A percentile compares a stretch with the other conserved stretches of the same genome.
phyloP scores from a whole-genome alignment of 2,888 invertebrate genomes.

The Drosophila prolongata region DNA sequence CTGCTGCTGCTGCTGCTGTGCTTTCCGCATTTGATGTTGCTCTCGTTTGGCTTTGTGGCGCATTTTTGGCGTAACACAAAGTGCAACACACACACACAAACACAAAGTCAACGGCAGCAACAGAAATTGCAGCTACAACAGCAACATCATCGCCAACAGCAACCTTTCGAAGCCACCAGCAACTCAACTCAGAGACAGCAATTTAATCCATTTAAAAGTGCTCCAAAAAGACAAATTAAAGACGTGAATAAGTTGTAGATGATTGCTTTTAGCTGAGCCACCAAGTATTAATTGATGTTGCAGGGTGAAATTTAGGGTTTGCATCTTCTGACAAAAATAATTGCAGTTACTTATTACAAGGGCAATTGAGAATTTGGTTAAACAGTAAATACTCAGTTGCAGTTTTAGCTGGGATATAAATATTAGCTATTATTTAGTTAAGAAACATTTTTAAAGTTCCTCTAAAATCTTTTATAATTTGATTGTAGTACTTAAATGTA shows the following conservation, averaged over 20 bases:
- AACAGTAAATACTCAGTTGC: too few species aligned
- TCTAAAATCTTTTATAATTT: too few species aligned
- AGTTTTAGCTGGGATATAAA: too few species aligned
- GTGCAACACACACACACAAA: slow-evolving; percentile 58
- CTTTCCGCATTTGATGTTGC: slow-evolving; percentile 44
- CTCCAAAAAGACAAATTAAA: slow-evolving; percentile 9
- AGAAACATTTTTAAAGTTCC: too few species aligned
- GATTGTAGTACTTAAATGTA: neutral
- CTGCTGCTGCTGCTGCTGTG: slow-evolving; percentile 35
- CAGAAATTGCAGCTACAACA: slow-evolving; percentile 34
- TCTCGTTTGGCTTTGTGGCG: slow-evolving; percentile 80
- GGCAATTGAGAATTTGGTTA: too few species aligned
- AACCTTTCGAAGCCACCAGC: too few species aligned
- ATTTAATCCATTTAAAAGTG: slow-evolving; percentile 35
- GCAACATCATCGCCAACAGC: slow-evolving; percentile 14
- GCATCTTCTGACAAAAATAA: too few species aligned
- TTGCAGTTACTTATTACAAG: too few species aligned
- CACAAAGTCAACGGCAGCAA: slow-evolving; percentile 36
- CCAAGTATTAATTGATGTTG: neutral
- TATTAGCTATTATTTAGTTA: too few species aligned
- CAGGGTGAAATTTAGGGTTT: too few species aligned
- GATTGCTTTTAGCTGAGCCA: neutral
- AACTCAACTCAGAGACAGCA: slow-evolving; percentile 1
- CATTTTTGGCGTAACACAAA: slow-evolving; percentile 79
- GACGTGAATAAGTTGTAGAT: neutral